These are phyloP conservation scores for Sitta carolinensis DNA, from an alignment of 2,797 vertebrate genomes.

Conservation along the genomic window DNA sequence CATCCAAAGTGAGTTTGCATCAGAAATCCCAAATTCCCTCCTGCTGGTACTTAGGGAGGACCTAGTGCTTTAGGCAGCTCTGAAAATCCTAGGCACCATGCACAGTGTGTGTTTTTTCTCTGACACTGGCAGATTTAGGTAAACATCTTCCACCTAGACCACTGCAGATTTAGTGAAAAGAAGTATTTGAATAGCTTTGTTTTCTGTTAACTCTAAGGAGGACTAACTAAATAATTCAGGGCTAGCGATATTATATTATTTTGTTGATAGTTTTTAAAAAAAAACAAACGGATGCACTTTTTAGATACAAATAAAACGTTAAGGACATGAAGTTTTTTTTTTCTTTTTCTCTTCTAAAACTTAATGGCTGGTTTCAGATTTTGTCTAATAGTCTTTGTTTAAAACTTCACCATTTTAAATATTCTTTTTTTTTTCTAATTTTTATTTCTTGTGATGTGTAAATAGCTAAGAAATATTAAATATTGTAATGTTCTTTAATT, in stretches of 20 bases:
- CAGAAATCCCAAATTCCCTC: constrained; percentile 27
- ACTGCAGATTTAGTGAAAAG: constrained; percentile 55
- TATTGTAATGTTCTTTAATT: constrained; percentile 72
- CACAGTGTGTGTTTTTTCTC: constrained; percentile 14
- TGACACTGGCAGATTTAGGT: constrained; percentile 56
- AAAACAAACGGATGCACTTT: constrained; percentile 34
- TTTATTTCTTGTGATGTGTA: constrained; percentile 57
- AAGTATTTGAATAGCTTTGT: constrained; percentile 17
- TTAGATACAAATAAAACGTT: background rate
- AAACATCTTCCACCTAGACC: constrained; percentile 43
- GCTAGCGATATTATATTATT: background rate
- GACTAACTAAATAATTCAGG: constrained; percentile 8
- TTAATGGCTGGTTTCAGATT: constrained; percentile 41
- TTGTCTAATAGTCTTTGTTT: constrained; percentile 15
- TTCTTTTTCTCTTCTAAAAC: background rate
- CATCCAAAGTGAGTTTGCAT: constrained; percentile 35
- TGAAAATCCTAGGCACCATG: constrained; percentile 47
- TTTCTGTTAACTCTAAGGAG: background rate
- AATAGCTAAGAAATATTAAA: constrained; percentile 78
- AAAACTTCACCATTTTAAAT: constrained; percentile 10
- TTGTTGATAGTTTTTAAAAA: background rate
- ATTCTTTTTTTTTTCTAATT: constrained; percentile 31
- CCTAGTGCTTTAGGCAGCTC: constrained; percentile 22
- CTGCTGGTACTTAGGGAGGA: background rate
- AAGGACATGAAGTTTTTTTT: background rate